Conservation (phyloP, 2,888 invertebrate genomes). For the Hirtodrosophila trivittata region DNA sequence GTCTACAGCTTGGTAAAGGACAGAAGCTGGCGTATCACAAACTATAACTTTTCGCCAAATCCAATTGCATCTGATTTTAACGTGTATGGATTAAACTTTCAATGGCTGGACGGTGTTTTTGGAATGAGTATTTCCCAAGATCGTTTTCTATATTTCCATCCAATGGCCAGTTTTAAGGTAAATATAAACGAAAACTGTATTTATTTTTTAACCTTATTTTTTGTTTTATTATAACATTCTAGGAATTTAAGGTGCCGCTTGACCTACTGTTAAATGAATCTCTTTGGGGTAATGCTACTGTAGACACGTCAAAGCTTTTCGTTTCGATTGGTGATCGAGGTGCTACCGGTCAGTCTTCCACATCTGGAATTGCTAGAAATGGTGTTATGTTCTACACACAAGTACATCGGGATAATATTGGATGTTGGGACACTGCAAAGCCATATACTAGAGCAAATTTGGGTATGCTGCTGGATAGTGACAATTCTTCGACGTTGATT, state of each 20-base stretch:
- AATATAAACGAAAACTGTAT: conserved; percentile 7
- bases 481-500: conserved; percentile 85
- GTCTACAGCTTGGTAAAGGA: conserved; percentile 81
- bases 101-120: conserved; percentile 93
- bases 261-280: conserved; percentile 87
- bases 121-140: conserved; percentile 90
- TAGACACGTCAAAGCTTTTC: conserved; percentile 79
- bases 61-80: conserved; percentile 88
- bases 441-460: conserved; percentile 87
- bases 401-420: conserved; percentile 89
- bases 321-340: conserved; percentile 85
- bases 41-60: conserved; percentile 82
- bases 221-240: background rate
- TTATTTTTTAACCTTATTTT: background rate
- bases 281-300: conserved; percentile 81
- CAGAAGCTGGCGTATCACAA: conserved; percentile 82
- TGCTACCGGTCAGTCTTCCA: conserved; percentile 88
- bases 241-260: conserved; percentile 90
- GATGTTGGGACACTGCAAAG: conserved; percentile 91
- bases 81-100: conserved; percentile 90
- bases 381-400: conserved; percentile 91
- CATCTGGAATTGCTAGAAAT: conserved; percentile 88
- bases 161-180: conserved; percentile 90
- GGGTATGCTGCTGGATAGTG: conserved; percentile 80
- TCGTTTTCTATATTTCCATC: conserved; percentile 90